Evolutionary conservation across 2,888 invertebrate genomes (phyloP).

Genomic region (Drosophila neotestacea): DNA sequence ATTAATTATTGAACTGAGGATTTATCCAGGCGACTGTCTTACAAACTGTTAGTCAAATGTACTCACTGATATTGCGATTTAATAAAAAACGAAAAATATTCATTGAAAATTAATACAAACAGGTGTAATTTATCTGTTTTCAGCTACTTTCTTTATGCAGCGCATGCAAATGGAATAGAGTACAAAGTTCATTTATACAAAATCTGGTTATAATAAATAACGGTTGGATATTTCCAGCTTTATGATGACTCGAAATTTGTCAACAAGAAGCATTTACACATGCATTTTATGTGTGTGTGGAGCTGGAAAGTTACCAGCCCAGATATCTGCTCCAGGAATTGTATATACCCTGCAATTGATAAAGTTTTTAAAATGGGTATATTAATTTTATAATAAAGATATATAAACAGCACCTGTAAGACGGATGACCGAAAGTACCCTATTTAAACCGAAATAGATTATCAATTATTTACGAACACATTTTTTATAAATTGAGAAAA

Average conservation of each 20-base stretch:
- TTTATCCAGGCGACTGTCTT: conserved; percentile 63
- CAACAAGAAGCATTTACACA: neutral
- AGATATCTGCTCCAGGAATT: conserved; percentile 8
- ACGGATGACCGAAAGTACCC: too few species aligned
- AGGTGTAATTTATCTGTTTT: conserved; percentile 12
- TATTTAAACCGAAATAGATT: neutral
- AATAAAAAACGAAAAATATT: conserved; percentile 68
- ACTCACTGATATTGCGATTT: conserved; percentile 76
- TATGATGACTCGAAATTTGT: neutral
- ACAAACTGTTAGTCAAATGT: conserved; percentile 70
- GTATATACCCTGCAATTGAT: neutral
- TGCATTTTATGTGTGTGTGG: neutral
- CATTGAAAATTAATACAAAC: conserved; percentile 46
- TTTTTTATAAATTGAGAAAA: too few species aligned
- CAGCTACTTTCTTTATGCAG: neutral
- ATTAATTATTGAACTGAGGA: conserved; percentile 55
- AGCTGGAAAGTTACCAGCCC: conserved; percentile 14
- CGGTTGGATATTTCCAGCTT: conserved; percentile 17
- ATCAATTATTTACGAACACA: too few species aligned
- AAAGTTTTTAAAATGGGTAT: neutral
- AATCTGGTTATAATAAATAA: conserved; percentile 11
- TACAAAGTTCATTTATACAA: conserved; percentile 31
- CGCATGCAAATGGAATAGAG: conserved; percentile 5
- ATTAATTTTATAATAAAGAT: neutral
- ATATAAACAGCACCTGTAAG: neutral